Conservation (phyloP, 2,797 vertebrate species). For the Helarctos malayanus region DNA sequence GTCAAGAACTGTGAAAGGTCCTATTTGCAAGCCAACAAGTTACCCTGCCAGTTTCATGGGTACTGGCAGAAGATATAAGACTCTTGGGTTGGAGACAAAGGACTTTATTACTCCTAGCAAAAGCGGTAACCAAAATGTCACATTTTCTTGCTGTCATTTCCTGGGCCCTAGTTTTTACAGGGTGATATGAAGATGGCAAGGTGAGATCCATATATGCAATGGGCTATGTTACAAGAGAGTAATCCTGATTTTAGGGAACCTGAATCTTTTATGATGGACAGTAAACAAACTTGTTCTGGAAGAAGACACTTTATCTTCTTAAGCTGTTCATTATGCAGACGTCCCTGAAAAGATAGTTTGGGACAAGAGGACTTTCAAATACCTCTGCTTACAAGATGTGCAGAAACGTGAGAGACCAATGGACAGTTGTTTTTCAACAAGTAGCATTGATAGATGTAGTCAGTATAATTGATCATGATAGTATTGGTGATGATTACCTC, state of each 20-base stretch:
- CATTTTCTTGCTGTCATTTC: neutral
- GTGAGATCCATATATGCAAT: neutral
- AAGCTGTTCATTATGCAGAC: neutral
- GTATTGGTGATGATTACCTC: neutral
- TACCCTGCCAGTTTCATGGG: neutral
- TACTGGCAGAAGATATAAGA: neutral
- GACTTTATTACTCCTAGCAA: neutral
- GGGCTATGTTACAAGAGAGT: neutral
- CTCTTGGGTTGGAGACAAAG: neutral
- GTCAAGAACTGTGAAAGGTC: neutral
- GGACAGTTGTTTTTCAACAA: neutral
- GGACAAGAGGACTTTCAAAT: neutral
- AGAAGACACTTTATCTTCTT: neutral
- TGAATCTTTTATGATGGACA: neutral
- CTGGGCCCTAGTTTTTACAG: neutral
- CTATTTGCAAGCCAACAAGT: neutral
- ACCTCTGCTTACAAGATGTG: neutral
- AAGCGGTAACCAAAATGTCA: neutral
- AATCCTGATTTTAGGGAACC: neutral
- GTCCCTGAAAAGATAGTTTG: neutral
- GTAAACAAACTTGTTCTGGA: neutral
- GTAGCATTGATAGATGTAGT: neutral
- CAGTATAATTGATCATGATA: neutral
- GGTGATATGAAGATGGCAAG: accelerated
- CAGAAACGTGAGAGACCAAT: neutral